Conservation (phyloP, 2,888 invertebrate species). For the Sarcophaga variegata region DNA sequence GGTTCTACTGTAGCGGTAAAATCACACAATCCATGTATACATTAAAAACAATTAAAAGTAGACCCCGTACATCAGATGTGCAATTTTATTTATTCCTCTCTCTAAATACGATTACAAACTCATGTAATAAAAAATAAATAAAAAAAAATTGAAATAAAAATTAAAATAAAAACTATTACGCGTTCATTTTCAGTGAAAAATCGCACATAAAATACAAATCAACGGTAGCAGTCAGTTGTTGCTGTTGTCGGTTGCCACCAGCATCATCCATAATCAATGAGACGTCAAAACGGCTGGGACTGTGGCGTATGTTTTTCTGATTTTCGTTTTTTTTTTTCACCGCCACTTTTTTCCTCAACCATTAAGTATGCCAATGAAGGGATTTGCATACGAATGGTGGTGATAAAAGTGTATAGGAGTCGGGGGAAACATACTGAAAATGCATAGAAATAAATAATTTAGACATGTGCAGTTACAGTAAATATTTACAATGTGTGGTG, state of each 20-base stretch:
- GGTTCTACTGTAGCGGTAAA: conserved; percentile 33
- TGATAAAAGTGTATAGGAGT: neutral
- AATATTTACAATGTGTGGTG: conserved; percentile 18
- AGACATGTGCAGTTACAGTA: conserved; percentile 29
- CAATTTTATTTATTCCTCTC: conserved; percentile 37
- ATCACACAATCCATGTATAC: neutral
- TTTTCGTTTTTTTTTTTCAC: neutral
- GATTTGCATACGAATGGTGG: neutral
- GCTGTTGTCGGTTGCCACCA: neutral
- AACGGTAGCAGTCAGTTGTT: neutral
- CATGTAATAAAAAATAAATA: neutral
- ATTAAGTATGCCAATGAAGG: conserved; percentile 15
- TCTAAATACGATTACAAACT: conserved; percentile 22
- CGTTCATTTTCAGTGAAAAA: neutral
- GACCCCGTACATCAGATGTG: conserved; percentile 34
- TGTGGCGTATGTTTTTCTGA: neutral
- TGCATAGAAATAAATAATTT: conserved; percentile 5
- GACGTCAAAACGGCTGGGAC: conserved; percentile 61
- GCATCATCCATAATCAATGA: conserved; percentile 55
- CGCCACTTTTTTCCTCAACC: neutral
- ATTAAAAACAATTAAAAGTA: conserved; percentile 38
- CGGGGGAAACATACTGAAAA: neutral
- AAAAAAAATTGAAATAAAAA: conserved; percentile 10
- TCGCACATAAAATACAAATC: neutral
- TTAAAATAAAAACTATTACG: conserved; percentile 31